These are phyloP conservation scores for Melinaea menophilus DNA, from an alignment of 2,888 invertebrate species.

Conservation along the genomic window DNA sequence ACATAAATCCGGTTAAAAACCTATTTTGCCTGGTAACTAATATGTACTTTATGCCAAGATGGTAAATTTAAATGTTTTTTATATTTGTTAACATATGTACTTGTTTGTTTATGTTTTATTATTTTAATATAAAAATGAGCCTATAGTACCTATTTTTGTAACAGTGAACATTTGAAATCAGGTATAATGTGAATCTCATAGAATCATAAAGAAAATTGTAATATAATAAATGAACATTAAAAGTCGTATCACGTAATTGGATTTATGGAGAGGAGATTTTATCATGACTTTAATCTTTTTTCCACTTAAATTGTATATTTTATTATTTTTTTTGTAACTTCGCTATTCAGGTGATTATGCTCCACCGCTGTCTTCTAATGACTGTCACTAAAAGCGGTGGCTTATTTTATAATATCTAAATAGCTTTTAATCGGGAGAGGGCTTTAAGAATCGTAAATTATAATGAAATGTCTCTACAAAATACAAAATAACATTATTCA, in stretches of 20 bases:
- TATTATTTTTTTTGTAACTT: not conserved
- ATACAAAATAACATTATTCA: too few relatives aligned
- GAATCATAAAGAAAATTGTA: constrained; percentile 2
- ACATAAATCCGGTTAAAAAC: not conserved
- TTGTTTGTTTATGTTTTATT: too few relatives aligned
- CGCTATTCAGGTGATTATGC: not conserved
- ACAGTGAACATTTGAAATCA: constrained; percentile 4
- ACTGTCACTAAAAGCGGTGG: not conserved
- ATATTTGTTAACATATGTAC: too few relatives aligned
- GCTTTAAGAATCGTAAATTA: too few relatives aligned
- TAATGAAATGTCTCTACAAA: not conserved
- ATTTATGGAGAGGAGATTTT: not conserved
- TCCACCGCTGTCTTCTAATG: not conserved
- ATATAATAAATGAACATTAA: constrained; percentile 12
- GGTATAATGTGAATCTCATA: constrained; percentile 2
- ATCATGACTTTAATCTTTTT: not conserved
- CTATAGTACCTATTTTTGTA: not conserved
- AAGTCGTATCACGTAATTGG: constrained; percentile 4
- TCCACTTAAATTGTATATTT: not conserved
- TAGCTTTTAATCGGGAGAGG: not conserved
- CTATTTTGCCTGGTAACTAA: not conserved
- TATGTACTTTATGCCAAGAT: not conserved
- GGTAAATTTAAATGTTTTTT: not conserved
- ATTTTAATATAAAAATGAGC: too few relatives aligned
- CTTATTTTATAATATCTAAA: not conserved